Conservation (phyloP, 2,113 vertebrate genomes). For the Paracanthobrama guichenoti region DNA sequence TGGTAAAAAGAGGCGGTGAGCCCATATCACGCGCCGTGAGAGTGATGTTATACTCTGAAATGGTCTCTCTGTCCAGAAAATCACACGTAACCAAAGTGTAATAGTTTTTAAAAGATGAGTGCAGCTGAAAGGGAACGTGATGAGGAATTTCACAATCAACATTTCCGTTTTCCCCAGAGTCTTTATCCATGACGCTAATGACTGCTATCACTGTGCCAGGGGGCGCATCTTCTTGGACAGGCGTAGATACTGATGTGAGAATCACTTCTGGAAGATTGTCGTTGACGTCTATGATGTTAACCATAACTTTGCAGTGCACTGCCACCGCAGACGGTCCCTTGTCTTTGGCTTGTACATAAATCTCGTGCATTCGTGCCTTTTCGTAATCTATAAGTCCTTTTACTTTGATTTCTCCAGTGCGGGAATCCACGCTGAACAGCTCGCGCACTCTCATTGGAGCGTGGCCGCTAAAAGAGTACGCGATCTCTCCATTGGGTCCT, state of each 20-base stretch:
- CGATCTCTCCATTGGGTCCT: conserved; percentile 59
- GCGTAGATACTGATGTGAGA: conserved; percentile 39
- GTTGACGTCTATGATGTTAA: conserved; percentile 46
- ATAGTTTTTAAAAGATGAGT: conserved; percentile 46
- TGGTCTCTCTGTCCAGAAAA: conserved; percentile 43
- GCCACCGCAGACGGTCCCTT: conserved; percentile 63
- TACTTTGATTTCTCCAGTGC: conserved; percentile 48
- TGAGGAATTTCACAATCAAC: conserved; percentile 39
- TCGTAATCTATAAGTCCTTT: conserved; percentile 50
- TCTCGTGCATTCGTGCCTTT: conserved; percentile 43
- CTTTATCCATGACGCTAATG: conserved; percentile 51
- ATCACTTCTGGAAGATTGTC: conserved; percentile 55
- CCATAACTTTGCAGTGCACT: conserved; percentile 49
- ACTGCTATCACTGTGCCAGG: conserved; percentile 48
- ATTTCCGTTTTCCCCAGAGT: conserved; percentile 46
- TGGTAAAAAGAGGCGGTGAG: conserved; percentile 58
- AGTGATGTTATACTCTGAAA: conserved; percentile 44
- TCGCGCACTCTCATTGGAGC: conserved; percentile 38
- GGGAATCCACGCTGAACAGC: conserved; percentile 38
- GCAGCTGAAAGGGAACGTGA: conserved; percentile 41
- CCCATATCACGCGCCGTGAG: conserved; percentile 46
- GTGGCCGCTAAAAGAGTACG: conserved; percentile 48
- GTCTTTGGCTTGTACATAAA: conserved; percentile 51
- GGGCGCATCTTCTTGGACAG: conserved; percentile 43
- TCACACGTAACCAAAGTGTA: conserved; percentile 45